Evolutionary conservation across 1,140 invertebrate genomes (phyloP), one percentile per base, ranked within the genome.

Genomic region (Onthophagus taurus): DNA sequence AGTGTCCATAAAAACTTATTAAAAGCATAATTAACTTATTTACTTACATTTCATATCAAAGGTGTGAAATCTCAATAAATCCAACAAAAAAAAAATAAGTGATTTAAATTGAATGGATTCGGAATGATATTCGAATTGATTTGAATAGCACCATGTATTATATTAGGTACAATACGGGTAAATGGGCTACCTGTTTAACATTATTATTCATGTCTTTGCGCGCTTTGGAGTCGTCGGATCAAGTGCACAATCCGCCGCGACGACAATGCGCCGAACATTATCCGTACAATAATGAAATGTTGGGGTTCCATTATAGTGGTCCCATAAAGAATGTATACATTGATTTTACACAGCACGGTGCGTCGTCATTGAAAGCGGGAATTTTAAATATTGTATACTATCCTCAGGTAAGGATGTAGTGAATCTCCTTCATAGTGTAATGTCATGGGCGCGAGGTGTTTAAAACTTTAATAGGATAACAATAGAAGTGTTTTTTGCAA

Each of bases 141-240:
- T 34, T 49, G 48, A 58, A 53, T 55, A 46, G 41, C 53, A 57
- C 51, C 53, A 53, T 55, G 53, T 53, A 52, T 53, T 54, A 50
- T 52, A 51, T 52, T 43, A 45, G 42, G 47, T n/a, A n/a, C n/a
- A 58, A 51, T 55, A 53, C 55, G 55, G 54, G 49, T 55, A 55
- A 58, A 58, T 58, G 47, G 50, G 39, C 53, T 55, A 58, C 55
- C 55, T 58, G 55, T 58, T 58, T 58, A 58, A 55, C 55, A 55
- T 54, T 55, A 58, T 58, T 58, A 57, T 57, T 55, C 55, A 49
- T 48, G 51, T 58, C 55, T 58, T 58, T 54, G 46, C 46, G 48
- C 42, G 48, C 42, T 45, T 47, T 41, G 37, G 50, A 52, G 55
- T 58, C 55, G 55, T n/a, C n/a, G n/a, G n/a, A n/a, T n/a, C n/a